These are phyloP conservation scores for Eristalinus aeneus DNA, from an alignment of 2,888 invertebrate genomes.

Conservation along the genomic window DNA sequence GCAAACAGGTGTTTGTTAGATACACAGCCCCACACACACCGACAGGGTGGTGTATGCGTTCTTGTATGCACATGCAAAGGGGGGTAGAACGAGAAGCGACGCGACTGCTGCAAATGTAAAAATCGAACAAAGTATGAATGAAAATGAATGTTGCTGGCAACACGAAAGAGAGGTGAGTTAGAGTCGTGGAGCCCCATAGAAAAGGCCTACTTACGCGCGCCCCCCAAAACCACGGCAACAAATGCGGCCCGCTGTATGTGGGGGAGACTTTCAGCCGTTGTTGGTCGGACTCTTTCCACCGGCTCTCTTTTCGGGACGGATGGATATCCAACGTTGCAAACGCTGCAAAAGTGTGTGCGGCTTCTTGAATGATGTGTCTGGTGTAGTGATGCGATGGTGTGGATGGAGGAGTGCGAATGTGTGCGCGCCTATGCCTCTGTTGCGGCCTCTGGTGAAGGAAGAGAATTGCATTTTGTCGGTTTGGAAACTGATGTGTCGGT, in stretches of 20 bases:
- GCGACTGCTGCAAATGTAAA: constrained; percentile 43
- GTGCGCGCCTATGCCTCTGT: neutral
- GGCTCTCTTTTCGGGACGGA: constrained; percentile 44
- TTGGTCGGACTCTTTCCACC: constrained; percentile 34
- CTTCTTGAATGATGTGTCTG: constrained; percentile 32
- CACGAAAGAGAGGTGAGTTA: constrained; percentile 43
- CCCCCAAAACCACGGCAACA: constrained; percentile 20
- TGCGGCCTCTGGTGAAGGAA: constrained; percentile 52
- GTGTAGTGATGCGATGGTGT: neutral
- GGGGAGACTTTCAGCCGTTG: constrained; percentile 25
- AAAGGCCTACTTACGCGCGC: constrained; percentile 24
- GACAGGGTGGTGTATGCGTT: constrained; percentile 50
- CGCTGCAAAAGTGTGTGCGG: constrained; percentile 39
- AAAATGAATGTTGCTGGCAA: constrained; percentile 57
- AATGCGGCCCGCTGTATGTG: constrained; percentile 22
- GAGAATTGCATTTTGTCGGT: constrained; percentile 65
- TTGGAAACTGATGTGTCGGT: constrained; percentile 27
- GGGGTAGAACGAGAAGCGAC: constrained; percentile 61
- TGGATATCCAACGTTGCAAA: constrained; percentile 60
- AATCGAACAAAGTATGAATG: constrained; percentile 66
- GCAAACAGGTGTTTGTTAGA: constrained; percentile 73
- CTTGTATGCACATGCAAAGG: constrained; percentile 59
- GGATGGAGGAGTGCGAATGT: neutral
- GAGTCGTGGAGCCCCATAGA: constrained; percentile 24
- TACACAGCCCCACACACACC: constrained; percentile 52